Conservation (phyloP, 1,140 invertebrate genomes). For the Drosophila truncata region DNA sequence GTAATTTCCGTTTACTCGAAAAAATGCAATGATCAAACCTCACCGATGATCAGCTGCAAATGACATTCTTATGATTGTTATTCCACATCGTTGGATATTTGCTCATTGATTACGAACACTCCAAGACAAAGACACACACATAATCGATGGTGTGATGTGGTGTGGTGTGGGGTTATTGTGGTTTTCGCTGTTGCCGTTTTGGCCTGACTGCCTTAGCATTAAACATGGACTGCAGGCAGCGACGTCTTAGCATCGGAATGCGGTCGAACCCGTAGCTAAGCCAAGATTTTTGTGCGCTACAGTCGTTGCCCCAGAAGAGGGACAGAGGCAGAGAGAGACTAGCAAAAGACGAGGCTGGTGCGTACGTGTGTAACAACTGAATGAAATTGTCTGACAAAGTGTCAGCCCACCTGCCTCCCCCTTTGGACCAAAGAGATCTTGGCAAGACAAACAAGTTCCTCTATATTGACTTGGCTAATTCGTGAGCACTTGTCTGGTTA, state of each 20-base stretch:
- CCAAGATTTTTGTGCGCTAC: constrained; percentile 59
- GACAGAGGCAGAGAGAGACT: neutral
- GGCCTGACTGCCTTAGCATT: constrained; percentile 21
- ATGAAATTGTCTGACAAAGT: constrained; percentile 56
- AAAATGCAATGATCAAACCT: constrained; percentile 2
- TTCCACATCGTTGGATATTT: constrained; percentile 51
- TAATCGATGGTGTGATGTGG: constrained; percentile 14
- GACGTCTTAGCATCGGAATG: constrained; percentile 79
- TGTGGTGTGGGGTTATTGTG: constrained; percentile 23
- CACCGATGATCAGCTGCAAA: constrained; percentile 19
- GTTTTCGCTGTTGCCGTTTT: constrained; percentile 23
- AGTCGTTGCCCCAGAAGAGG: constrained; percentile 12
- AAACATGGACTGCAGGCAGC: constrained; percentile 60
- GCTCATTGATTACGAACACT: constrained; percentile 45
- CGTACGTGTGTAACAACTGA: constrained; percentile 45
- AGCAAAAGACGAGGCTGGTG: constrained; percentile 16
- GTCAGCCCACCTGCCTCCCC: constrained; percentile 19
- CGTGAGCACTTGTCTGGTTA: constrained; percentile 47
- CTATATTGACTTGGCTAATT: constrained; percentile 41
- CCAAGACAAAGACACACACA: constrained; percentile 19
- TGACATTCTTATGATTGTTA: constrained; percentile 51
- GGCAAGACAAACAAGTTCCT: constrained; percentile 39
- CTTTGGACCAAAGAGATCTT: neutral
- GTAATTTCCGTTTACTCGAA: constrained; percentile 15
- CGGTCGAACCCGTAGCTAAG: constrained; percentile 76